phyloP scores from a whole-genome alignment of 2,113 vertebrate species.

The Aviceda subcristata region DNA sequence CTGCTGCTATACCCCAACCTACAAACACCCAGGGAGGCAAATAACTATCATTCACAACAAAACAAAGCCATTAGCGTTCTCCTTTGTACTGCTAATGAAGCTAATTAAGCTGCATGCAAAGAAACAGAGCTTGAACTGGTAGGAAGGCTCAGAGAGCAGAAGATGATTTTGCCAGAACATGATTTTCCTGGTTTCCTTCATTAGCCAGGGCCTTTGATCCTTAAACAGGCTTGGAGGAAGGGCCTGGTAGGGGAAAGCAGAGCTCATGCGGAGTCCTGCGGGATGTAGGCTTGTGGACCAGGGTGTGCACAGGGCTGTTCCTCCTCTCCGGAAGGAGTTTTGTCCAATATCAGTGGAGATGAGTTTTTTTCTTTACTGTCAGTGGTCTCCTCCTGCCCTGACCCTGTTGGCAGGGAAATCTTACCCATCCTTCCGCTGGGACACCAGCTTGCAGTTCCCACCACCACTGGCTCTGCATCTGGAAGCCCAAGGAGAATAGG shows the following conservation, averaged over 20 bases:
- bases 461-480: neutral
- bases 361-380: neutral
- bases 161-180: neutral
- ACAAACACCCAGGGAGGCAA: neutral
- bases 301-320: neutral
- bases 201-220: slow-evolving; percentile 4
- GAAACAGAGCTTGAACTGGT: slow-evolving; percentile 11
- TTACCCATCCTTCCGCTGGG: neutral
- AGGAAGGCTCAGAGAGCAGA: slow-evolving; percentile 10
- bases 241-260: neutral
- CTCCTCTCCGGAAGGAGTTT: neutral
- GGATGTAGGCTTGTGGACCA: neutral
- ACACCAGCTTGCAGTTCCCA: neutral
- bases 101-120: slow-evolving; percentile 47
- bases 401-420: neutral
- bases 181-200: neutral
- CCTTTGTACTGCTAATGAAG: slow-evolving; percentile 39
- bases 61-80: slow-evolving; percentile 26
- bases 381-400: neutral
- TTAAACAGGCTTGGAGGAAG: neutral
- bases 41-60: neutral
- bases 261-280: neutral
- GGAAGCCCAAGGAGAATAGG: neutral
- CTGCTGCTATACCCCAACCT: neutral
- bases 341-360: too few species aligned